Evolutionary conservation across 2,113 vertebrate species (phyloP).

Genomic region (Craseonycteris thonglongyai): DNA sequence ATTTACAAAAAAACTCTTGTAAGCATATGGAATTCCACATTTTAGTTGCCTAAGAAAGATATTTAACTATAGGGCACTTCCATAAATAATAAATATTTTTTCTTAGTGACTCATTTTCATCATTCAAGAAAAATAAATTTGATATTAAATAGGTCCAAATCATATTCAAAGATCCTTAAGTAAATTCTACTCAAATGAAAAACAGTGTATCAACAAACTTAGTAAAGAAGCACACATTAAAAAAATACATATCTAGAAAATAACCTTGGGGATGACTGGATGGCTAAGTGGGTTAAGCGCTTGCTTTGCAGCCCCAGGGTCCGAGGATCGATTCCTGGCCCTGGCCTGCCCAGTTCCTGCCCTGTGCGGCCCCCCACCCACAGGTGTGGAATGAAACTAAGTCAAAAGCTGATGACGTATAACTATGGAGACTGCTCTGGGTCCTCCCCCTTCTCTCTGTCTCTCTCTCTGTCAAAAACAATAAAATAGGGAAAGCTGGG

Average conservation of each 20-base stretch:
- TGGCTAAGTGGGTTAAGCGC: no score
- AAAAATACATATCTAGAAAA: not conserved
- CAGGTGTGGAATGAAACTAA: no score
- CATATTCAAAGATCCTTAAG: not conserved
- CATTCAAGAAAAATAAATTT: not conserved
- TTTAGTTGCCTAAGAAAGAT: not conserved
- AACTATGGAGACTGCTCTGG: no score
- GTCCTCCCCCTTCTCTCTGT: no score
- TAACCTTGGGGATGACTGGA: no score
- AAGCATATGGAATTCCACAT: not conserved
- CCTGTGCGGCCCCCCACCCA: no score
- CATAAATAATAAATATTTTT: not conserved
- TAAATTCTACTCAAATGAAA: not conserved
- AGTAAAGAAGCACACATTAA: not conserved
- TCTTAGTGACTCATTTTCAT: not conserved
- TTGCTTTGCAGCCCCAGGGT: no score
- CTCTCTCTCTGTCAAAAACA: no score
- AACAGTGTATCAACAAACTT: not conserved
- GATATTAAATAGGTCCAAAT: not conserved
- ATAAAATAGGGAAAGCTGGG: no score
- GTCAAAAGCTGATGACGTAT: no score
- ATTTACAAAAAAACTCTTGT: not conserved
- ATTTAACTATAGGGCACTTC: not conserved
- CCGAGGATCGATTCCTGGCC: no score
- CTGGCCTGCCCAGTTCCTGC: no score